A percentile compares a stretch with the other conserved stretches of the same genome.
Conservation (phyloP, 2,888 invertebrate species). For the Platerodrilus igneus region DNA sequence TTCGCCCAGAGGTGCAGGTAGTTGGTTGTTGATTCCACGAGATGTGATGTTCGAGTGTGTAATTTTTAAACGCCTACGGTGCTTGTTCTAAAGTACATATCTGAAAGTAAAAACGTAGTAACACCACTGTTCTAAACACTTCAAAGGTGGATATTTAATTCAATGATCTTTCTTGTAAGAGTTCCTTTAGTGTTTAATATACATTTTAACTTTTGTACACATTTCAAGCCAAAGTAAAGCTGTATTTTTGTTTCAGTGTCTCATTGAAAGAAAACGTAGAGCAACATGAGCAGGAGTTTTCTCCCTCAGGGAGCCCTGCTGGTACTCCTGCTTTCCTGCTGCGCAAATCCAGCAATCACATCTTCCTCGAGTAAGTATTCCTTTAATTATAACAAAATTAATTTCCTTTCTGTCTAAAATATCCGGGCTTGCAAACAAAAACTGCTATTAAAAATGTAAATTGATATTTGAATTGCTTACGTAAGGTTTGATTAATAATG, state of each 20-base stretch:
- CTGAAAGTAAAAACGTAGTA: no score
- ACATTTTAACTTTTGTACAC: no score
- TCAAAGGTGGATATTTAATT: no score
- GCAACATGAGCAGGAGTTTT: conserved; percentile 35
- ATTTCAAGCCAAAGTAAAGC: no score
- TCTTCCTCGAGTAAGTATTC: conserved; percentile 18
- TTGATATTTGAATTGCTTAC: conserved; percentile 15
- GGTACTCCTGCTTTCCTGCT: conserved; percentile 35
- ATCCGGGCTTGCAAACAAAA: conserved; percentile 12
- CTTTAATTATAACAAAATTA: conserved; percentile 3
- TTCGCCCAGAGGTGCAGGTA: no score
- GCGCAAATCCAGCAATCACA: conserved; percentile 19
- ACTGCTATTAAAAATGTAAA: conserved; percentile 17
- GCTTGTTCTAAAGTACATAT: no score
- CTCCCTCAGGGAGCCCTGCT: conserved; percentile 33
- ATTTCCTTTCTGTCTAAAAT: neutral
- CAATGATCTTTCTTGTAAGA: no score
- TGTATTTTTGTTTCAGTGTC: conserved; percentile 26
- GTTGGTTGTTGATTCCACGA: no score
- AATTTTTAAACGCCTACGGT: no score
- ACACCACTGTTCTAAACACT: no score
- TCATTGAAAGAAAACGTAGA: conserved; percentile 24
- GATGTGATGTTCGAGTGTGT: no score
- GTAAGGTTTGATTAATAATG: conserved; percentile 12
- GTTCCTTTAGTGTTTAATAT: no score